These are phyloP conservation scores for Drosophila aff. DNA, from an alignment of 1,140 invertebrate genomes.

Conservation along the genomic window DNA sequence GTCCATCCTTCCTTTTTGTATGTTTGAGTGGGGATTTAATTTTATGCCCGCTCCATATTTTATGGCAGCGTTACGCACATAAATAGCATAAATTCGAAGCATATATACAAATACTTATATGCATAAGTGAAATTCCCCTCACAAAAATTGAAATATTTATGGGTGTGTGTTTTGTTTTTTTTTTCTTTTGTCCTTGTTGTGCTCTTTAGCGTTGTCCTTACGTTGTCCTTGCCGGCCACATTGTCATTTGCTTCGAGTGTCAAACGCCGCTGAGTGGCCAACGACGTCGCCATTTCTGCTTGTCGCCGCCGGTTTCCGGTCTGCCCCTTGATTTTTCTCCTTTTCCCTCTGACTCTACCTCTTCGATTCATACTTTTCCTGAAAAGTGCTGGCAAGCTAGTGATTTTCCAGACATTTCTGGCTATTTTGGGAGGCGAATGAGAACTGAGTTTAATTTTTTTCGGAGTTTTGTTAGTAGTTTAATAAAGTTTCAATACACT, in stretches of 20 bases:
- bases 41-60: slow-evolving; percentile 71
- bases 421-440: neutral
- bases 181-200: slow-evolving; percentile 38
- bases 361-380: slow-evolving; percentile 10
- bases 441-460: neutral
- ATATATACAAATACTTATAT: slow-evolving; percentile 15
- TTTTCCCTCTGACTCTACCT: neutral
- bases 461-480: too few relatives aligned
- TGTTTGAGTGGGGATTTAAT: slow-evolving; percentile 71
- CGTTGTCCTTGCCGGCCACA: slow-evolving; percentile 71
- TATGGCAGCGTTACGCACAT: slow-evolving; percentile 51
- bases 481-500: too few relatives aligned
- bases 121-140: slow-evolving; percentile 60
- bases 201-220: slow-evolving; percentile 72
- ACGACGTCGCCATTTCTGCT: slow-evolving; percentile 58
- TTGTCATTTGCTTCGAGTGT: slow-evolving; percentile 76
- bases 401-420: neutral
- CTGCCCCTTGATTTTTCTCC: slow-evolving; percentile 3
- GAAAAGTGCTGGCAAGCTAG: neutral
- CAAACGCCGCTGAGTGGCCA: slow-evolving; percentile 79
- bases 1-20: slow-evolving; percentile 19
- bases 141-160: slow-evolving; percentile 81
- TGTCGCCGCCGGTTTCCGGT: slow-evolving; percentile 70
- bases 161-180: slow-evolving; percentile 40
- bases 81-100: slow-evolving; percentile 32